Base-by-base conservation (phyloP, 2,888 invertebrate genomes). In the Melipona bicolor region DNA sequence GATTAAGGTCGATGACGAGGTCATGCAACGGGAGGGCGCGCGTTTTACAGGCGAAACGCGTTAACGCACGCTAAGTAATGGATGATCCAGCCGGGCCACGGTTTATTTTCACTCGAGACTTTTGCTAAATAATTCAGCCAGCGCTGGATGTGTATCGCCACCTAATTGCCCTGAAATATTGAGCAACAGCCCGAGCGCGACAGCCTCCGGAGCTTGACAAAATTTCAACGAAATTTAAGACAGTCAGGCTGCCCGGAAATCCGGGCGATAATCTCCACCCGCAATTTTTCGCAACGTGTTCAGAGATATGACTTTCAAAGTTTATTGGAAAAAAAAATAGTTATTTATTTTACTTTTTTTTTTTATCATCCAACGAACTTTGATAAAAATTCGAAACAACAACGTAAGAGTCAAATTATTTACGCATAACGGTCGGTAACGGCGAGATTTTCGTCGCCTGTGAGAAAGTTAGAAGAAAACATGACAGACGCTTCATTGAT, bases 131-230 rank as follows among this genome's bases (percentile, higher is more conserved):
- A 90, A 92, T 92, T 91, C 86, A 91, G 73, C 17, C 21, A 62
- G 77, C 77, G 87, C 75, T 81, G 82, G 88, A 87, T 88, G 89
- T 69, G 85, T 90, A 89, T 90, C 86, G 85, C 85, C 86, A 86
- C 72, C 87, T 91, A 91, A 90, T 92, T 91, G 91, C 88, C 74
- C 78, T 91, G 88, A 92, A 93, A 91, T 92, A 91, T 92, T 92
- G 87, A 90, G 70, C 68, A 69, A 77, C 65, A 24, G 71, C 65
- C 62, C 79, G 83, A 67, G 73, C 32, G 67, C 52, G 61, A 78
- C 65, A 77, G 83, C 72, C 50, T 62, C 73, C 89, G 87, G 87
- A 43, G 90, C 90, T 92, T 92, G 92, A 92, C 91, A 88, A 93
- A 93, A 91, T 93, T 93, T 88, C 69, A 69, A 59, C 77, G 68